phyloP scores from a whole-genome alignment of 1,140 invertebrate species.

The Cardiocondyla obscurior region DNA sequence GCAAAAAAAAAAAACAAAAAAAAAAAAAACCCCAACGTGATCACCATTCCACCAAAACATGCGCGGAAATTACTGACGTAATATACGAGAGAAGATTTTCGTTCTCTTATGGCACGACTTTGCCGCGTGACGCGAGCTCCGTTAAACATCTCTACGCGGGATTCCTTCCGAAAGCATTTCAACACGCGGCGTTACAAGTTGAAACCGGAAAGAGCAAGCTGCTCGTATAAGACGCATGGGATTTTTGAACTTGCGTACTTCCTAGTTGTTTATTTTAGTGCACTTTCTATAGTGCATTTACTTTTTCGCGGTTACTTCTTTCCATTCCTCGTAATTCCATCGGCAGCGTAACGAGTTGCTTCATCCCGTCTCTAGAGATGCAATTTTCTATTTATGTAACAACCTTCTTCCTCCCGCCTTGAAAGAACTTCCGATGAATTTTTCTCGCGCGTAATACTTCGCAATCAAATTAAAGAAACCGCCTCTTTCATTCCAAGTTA shows the following conservation, averaged over 20 bases:
- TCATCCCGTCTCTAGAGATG: slow-evolving; percentile 23
- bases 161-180: slow-evolving; percentile 5
- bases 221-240: not conserved
- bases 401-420: not conserved
- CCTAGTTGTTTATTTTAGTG: not conserved
- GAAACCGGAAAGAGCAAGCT: not conserved
- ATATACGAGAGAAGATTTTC: not conserved
- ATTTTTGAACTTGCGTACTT: slow-evolving; percentile 20
- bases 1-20: not conserved
- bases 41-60: not conserved
- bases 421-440: slow-evolving; percentile 30
- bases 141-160: not conserved
- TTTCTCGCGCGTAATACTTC: slow-evolving; percentile 12
- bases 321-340: slow-evolving; percentile 32
- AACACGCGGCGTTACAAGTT: not conserved
- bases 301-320: slow-evolving; percentile 41
- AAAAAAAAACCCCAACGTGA: too few species aligned
- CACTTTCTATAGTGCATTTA: slow-evolving; percentile 25
- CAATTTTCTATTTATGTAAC: slow-evolving; percentile 50
- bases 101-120: not conserved
- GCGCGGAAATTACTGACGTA: not conserved
- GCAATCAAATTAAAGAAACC: slow-evolving; percentile 23
- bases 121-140: not conserved
- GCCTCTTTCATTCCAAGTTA: not conserved
- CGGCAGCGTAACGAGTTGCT: slow-evolving; percentile 45